Percentiles rank a stretch among this genome's conserved stretches.
phyloP scores from a whole-genome alignment of 1,140 invertebrate genomes.

The Cyphomyrmex costatus region DNA sequence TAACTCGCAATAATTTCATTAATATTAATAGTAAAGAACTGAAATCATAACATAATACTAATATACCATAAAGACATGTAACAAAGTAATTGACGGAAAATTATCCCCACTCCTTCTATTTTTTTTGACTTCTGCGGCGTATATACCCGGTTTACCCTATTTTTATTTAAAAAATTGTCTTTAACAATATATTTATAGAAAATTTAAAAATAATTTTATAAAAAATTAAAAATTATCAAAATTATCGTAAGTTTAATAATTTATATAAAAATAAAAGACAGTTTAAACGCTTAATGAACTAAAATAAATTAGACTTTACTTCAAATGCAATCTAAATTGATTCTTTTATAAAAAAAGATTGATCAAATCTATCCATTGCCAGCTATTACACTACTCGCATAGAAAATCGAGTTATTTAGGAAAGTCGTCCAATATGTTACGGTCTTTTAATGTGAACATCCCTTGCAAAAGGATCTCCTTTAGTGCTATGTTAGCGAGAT shows the following conservation, averaged over 20 bases:
- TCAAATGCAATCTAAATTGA: background rate
- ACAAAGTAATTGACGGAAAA: no score
- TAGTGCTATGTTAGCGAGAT: conserved; percentile 33
- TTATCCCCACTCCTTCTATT: no score
- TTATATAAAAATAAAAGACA: background rate
- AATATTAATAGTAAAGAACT: no score
- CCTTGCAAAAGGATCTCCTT: conserved; percentile 38
- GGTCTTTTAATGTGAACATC: conserved; percentile 26
- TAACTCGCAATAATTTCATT: no score
- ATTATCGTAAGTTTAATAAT: background rate
- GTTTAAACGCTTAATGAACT: background rate
- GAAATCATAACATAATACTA: no score
- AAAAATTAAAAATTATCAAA: background rate
- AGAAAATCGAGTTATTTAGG: conserved; percentile 43
- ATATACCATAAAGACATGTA: no score
- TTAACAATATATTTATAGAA: background rate
- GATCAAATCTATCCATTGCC: background rate
- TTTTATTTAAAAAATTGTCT: no score
- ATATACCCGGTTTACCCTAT: no score
- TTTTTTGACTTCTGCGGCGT: no score
- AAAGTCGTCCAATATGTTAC: conserved; percentile 39
- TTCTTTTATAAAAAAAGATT: background rate
- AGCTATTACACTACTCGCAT: background rate
- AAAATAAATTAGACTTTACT: background rate
- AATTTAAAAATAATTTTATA: background rate